A percentile compares a stretch with the other conserved stretches of the same genome.
These are phyloP conservation scores for Lithosia quadra DNA, from an alignment of 2,888 invertebrate genomes.

Conservation along the genomic window DNA sequence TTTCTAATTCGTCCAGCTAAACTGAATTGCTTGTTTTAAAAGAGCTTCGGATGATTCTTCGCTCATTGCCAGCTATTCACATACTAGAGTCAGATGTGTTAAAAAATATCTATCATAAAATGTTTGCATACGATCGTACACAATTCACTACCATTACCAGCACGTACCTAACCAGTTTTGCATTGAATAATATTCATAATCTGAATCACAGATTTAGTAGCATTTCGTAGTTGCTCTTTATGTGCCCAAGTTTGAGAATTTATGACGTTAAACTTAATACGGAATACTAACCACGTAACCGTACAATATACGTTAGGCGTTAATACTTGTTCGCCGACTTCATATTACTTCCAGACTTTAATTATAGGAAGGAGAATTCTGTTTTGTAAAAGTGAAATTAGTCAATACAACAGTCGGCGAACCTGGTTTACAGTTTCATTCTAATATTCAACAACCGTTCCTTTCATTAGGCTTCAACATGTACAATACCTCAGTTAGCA, in stretches of 20 bases:
- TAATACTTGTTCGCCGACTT: constrained; percentile 45
- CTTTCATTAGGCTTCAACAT: neutral
- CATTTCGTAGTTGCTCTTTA: constrained; percentile 65
- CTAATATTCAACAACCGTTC: neutral
- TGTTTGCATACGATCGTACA: neutral
- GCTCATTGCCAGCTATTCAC: too few relatives aligned
- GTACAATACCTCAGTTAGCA: neutral
- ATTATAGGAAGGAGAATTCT: constrained; percentile 51
- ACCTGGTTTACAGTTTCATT: constrained; percentile 35
- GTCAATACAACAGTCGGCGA: constrained; percentile 25
- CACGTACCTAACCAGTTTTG: neutral
- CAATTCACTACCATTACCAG: neutral
- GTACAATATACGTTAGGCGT: constrained; percentile 42
- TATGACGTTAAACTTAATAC: constrained; percentile 56
- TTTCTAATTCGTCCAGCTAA: too few relatives aligned
- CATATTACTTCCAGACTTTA: constrained; percentile 32
- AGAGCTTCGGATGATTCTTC: too few relatives aligned
- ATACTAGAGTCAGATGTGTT: too few relatives aligned
- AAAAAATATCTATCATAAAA: neutral
- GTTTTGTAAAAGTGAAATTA: constrained; percentile 50
- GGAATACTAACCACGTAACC: constrained; percentile 55
- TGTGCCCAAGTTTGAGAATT: constrained; percentile 61
- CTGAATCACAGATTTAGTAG: constrained; percentile 58
- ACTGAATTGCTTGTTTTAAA: too few relatives aligned
- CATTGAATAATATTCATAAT: constrained; percentile 50